These are phyloP conservation scores for Gymnosoma rotundatum DNA, from an alignment of 2,888 invertebrate species.

Conservation along the genomic window DNA sequence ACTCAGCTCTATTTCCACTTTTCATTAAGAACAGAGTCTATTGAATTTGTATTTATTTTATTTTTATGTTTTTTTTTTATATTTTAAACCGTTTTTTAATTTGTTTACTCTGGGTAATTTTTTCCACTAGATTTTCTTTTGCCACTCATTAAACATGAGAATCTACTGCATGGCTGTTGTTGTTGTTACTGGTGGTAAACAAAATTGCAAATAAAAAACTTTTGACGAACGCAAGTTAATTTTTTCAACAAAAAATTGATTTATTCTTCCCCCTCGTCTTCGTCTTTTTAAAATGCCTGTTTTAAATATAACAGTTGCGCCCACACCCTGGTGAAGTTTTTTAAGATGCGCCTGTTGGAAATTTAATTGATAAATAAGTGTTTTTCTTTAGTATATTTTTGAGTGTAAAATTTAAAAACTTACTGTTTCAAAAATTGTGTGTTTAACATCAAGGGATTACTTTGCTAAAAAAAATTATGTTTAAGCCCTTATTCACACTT, in stretches of 20 bases:
- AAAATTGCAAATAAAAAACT: slow-evolving; percentile 35
- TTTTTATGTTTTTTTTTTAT: slow-evolving; percentile 16
- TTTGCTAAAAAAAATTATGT: too few relatives aligned
- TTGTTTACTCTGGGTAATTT: slow-evolving; percentile 66
- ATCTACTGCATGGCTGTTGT: slow-evolving; percentile 27
- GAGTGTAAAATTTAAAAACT: too few relatives aligned
- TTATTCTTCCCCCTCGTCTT: background rate
- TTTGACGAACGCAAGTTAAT: slow-evolving; percentile 28
- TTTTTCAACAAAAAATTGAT: slow-evolving; percentile 55
- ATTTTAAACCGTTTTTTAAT: slow-evolving; percentile 58
- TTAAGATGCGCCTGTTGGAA: background rate
- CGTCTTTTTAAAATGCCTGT: background rate
- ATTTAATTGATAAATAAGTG: background rate
- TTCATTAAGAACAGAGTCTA: background rate
- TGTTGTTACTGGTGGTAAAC: slow-evolving; percentile 26
- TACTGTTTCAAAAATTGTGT: too few relatives aligned
- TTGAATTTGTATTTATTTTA: slow-evolving; percentile 39
- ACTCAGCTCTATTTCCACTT: slow-evolving; percentile 18
- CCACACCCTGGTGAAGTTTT: background rate
- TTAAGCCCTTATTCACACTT: too few relatives aligned
- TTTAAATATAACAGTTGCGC: background rate
- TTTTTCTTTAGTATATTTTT: too few relatives aligned
- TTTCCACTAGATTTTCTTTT: slow-evolving; percentile 68
- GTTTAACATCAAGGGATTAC: too few relatives aligned
- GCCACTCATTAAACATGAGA: slow-evolving; percentile 61